These are phyloP conservation scores for Furcifer pardalis DNA, from an alignment of 2,797 vertebrate genomes.

Conservation along the genomic window DNA sequence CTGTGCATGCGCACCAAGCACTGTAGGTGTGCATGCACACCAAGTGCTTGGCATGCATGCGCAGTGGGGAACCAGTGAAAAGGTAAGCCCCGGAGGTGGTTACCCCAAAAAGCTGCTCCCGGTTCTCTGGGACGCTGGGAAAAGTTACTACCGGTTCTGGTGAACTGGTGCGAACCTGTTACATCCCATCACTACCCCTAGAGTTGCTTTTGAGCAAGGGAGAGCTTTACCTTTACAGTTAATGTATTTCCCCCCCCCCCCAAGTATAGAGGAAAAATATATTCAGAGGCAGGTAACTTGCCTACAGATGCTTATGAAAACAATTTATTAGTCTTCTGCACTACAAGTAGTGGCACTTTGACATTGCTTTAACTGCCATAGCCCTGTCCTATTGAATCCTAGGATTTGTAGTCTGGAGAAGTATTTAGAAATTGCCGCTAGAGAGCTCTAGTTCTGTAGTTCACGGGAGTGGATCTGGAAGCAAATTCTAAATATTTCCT, in stretches of 20 bases:
- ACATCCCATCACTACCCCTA: too few species aligned
- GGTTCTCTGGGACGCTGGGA: too few species aligned
- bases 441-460: not conserved
- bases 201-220: too few species aligned
- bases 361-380: not conserved
- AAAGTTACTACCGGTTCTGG: too few species aligned
- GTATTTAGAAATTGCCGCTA: not conserved
- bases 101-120: too few species aligned
- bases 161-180: too few species aligned
- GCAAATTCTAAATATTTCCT: not conserved
- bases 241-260: not conserved
- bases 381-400: not conserved
- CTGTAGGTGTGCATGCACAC: too few species aligned
- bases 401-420: not conserved
- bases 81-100: too few species aligned
- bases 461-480: not conserved
- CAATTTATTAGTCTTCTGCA: conserved; percentile 54
- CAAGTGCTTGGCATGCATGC: too few species aligned
- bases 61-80: too few species aligned
- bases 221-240: too few species aligned
- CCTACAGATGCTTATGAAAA: conserved; percentile 11
- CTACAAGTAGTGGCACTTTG: not conserved
- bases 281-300: conserved; percentile 38
- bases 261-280: not conserved
- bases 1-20: too few species aligned